A percentile compares a stretch with the other conserved stretches of the same genome.
These are phyloP conservation scores for Dicrostonyx torquatus DNA, from an alignment of 2,797 vertebrate genomes.

Conservation along the genomic window DNA sequence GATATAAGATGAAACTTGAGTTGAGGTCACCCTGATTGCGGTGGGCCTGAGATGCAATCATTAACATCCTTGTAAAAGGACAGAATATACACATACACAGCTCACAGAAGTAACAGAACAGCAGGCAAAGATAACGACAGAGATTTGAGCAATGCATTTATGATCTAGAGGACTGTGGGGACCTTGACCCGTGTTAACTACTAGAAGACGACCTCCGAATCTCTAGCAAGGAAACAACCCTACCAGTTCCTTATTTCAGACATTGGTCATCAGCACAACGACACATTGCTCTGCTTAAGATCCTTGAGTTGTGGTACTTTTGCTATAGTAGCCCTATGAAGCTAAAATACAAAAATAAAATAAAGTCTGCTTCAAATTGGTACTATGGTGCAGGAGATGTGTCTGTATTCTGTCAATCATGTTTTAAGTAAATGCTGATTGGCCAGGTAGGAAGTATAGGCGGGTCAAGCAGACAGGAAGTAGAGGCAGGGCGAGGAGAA, in stretches of 20 bases:
- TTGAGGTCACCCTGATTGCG: not conserved
- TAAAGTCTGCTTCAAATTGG: not conserved
- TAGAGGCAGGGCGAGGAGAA: no score
- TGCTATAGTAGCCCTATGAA: not conserved
- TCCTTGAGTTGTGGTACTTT: not conserved
- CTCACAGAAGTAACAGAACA: not conserved
- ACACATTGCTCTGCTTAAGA: not conserved
- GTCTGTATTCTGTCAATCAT: no score
- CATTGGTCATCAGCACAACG: not conserved
- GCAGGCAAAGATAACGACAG: not conserved
- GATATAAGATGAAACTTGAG: slow-evolving; percentile 10
- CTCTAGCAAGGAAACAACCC: not conserved
- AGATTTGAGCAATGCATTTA: not conserved
- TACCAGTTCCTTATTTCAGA: not conserved
- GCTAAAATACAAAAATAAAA: not conserved
- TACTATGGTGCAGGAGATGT: no score
- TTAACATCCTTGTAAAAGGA: not conserved
- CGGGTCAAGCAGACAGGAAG: no score
- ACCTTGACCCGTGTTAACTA: not conserved
- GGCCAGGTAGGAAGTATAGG: no score
- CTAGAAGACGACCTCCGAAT: not conserved
- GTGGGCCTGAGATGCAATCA: not conserved
- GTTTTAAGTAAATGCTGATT: no score
- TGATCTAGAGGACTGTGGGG: not conserved
- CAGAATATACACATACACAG: not conserved